phyloP scores from a whole-genome alignment of 1,140 invertebrate species.

The Drosophila dunni region DNA sequence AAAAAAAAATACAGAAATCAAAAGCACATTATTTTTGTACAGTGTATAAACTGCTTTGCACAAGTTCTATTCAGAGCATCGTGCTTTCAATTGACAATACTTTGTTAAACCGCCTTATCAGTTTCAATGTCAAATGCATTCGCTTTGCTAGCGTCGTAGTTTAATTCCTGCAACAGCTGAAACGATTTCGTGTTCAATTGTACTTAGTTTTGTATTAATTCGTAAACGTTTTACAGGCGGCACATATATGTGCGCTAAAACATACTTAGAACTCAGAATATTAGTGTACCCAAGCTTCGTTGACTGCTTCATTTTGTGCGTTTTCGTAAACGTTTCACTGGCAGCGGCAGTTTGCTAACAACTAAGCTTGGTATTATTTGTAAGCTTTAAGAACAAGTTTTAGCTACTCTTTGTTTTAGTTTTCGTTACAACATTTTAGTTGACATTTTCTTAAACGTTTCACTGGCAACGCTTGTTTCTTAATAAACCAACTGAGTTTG shows the following conservation, averaged over 20 bases:
- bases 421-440: too few relatives aligned
- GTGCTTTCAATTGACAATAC: too few relatives aligned
- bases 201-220: background rate
- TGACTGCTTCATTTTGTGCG: background rate
- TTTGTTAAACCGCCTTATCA: background rate
- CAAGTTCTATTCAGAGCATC: too few relatives aligned
- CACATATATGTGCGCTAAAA: too few relatives aligned
- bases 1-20: too few relatives aligned
- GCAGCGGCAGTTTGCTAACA: background rate
- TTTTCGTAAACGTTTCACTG: background rate
- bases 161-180: background rate
- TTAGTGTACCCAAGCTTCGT: too few relatives aligned
- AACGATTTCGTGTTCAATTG: background rate
- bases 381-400: background rate
- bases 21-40: too few relatives aligned
- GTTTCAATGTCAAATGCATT: background rate
- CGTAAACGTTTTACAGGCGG: too few relatives aligned
- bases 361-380: background rate
- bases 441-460: background rate
- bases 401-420: background rate
- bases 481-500: background rate
- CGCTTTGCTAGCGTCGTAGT: too few relatives aligned
- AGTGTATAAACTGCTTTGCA: too few relatives aligned
- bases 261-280: too few relatives aligned
- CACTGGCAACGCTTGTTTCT: background rate